phyloP scores from a whole-genome alignment of 2,797 vertebrate genomes.

The Austrolebias charrua region DNA sequence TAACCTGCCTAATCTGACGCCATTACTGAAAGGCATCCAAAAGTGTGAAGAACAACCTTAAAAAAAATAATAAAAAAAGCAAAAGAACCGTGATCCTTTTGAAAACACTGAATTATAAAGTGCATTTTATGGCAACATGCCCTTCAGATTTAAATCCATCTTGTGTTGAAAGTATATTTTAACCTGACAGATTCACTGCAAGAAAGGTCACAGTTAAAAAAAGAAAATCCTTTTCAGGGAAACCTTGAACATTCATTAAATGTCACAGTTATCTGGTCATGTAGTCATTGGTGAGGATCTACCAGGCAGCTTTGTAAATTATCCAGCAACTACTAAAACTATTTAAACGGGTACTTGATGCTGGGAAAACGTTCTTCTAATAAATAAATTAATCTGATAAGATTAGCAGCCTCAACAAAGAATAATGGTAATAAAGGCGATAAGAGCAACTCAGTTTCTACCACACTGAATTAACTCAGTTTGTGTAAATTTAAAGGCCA shows the following conservation, averaged over 20 bases:
- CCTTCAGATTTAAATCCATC: conserved; percentile 19
- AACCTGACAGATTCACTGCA: background rate
- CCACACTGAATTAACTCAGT: too few species aligned
- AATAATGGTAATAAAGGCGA: too few species aligned
- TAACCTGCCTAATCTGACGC: too few species aligned
- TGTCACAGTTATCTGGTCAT: background rate
- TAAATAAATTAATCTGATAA: too few species aligned
- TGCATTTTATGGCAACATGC: conserved; percentile 11
- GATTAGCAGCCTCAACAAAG: background rate
- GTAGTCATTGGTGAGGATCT: background rate
- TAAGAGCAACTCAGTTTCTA: too few species aligned
- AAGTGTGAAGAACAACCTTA: background rate
- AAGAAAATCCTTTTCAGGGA: conserved; percentile 14
- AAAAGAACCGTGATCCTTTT: too few species aligned
- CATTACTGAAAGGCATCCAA: background rate
- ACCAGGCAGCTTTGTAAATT: background rate
- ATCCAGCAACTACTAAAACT: background rate
- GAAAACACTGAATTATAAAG: background rate
- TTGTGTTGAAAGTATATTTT: conserved; percentile 13
- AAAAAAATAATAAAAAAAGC: background rate
- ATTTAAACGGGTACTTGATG: background rate
- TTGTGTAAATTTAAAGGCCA: too few species aligned
- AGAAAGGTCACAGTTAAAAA: conserved; percentile 15
- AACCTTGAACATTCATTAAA: conserved; percentile 19
- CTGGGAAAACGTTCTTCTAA: background rate